Evolutionary conservation across 2,797 vertebrate genomes (phyloP), one percentile per base, ranked within the genome.

Genomic region (Salarias fasciatus): DNA sequence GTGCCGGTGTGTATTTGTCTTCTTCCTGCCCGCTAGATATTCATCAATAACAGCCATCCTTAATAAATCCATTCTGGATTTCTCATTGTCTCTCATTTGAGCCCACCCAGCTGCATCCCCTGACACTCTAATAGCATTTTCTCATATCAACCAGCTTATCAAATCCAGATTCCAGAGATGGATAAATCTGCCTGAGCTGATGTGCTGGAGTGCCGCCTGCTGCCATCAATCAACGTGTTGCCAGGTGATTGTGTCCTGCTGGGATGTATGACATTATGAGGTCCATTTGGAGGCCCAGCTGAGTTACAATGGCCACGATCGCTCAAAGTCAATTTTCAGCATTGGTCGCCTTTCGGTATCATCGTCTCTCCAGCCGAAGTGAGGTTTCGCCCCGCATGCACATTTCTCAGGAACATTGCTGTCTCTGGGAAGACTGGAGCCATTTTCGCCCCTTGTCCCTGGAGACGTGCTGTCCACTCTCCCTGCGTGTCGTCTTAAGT

Each of bases 141-240:
- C 79, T 86, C 77, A 82, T 76, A 86, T 88, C 76, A 84, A 66
- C 53, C 61, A 79, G 79, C 71, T 89, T 85, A 88, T 87, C 78
- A 88, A 87, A 89, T 88, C 80, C 77, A 84, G 84, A 90, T 89
- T 79, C 75, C 58, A 67, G 73, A 87, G 90, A 91, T 91, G 84
- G 89, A 91, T 92, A 91, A 89, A 91, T 89, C 80, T 83, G 81
- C 77, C 75, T 66, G 71, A 18, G 73, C 72, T 60, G 88, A 83
- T 79, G 77, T 50, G 72, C 83, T 61, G 63, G 68, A 75, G 75
- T 80, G 77, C 43, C 3, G 48, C 57, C 67, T 53, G 72, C 75
- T 84, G 72, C 80, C 56, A 89, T 91, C 87, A 75, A 84, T 91
- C 89, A 88, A 59, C 18, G n/a, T 63, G 72, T 79, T 89, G 81